A percentile compares a stretch with the other conserved stretches of the same genome.
Conservation (phyloP, 23 tunicate species). For the Ciona savignyi region DNA sequence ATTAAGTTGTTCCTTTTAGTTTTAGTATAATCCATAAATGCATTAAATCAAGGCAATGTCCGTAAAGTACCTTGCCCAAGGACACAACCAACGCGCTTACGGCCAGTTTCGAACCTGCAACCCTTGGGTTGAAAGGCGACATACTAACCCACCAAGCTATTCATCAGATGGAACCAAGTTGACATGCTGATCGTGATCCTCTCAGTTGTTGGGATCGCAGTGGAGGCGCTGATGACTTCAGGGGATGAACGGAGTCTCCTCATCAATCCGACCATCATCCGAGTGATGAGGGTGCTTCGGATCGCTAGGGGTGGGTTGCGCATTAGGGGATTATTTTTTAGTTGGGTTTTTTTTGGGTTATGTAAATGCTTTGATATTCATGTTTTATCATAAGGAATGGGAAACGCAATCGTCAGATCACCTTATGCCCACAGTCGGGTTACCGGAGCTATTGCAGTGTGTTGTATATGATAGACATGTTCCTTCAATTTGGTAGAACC, state of each 20-base stretch:
- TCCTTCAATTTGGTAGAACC: too few species aligned
- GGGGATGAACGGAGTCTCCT: conserved; percentile 16
- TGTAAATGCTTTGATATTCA: too few species aligned
- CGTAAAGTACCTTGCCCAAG: not conserved
- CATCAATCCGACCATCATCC: conserved; percentile 67
- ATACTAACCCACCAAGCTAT: too few species aligned
- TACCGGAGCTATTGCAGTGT: too few species aligned
- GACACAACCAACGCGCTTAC: too few species aligned
- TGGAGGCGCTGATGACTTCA: conserved; percentile 25
- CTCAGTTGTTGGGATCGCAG: conserved; percentile 54
- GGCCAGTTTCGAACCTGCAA: not conserved
- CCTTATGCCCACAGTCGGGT: not conserved
- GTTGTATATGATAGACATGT: too few species aligned
- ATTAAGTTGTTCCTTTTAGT: not conserved
- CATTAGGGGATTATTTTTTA: not conserved
- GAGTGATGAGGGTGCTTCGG: conserved; percentile 78
- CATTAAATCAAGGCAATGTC: too few species aligned
- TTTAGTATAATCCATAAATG: too few species aligned
- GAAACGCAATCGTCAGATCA: too few species aligned
- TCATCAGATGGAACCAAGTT: conserved; percentile 60
- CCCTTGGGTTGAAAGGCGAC: not conserved
- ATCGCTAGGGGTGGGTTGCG: conserved; percentile 54
- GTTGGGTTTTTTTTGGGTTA: too few species aligned
- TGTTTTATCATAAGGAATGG: too few species aligned
- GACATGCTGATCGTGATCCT: conserved; percentile 75